These are phyloP conservation scores for Digitonthophagus gazella DNA, from an alignment of 2,888 invertebrate genomes.

Conservation along the genomic window DNA sequence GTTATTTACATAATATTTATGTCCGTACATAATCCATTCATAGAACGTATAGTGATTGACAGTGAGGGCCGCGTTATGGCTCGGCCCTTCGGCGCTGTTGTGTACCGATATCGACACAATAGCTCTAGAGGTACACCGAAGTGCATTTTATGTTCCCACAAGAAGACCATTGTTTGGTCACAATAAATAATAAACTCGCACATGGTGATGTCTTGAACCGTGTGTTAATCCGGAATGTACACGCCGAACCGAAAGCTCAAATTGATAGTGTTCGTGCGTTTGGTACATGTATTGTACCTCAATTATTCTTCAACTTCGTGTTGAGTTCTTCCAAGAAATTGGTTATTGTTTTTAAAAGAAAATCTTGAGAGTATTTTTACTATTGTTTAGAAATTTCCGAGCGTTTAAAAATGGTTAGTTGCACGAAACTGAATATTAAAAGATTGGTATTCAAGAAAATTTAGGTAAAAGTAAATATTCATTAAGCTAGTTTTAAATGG, in stretches of 20 bases:
- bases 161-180: slow-evolving; percentile 24
- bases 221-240: slow-evolving; percentile 9
- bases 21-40: slow-evolving; percentile 16
- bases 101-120: slow-evolving; percentile 8
- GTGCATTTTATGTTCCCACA: slow-evolving; percentile 24
- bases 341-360: too few species aligned
- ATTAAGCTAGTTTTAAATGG: too few species aligned
- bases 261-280: background rate
- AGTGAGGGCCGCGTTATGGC: slow-evolving; percentile 7
- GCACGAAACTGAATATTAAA: too few species aligned
- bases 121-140: slow-evolving; percentile 10
- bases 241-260: background rate
- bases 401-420: too few species aligned
- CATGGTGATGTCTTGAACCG: slow-evolving; percentile 19
- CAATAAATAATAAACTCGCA: slow-evolving; percentile 27
- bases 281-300: background rate
- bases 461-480: too few species aligned
- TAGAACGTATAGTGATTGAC: slow-evolving; percentile 8
- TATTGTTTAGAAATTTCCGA: too few species aligned
- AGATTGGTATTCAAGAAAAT: too few species aligned
- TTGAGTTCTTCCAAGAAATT: too few species aligned
- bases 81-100: slow-evolving; percentile 1
- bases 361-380: too few species aligned
- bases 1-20: slow-evolving; percentile 16
- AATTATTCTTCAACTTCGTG: background rate